Base-by-base conservation (phyloP, 2,888 invertebrate genomes). In the Gisinianus flammeolus region DNA sequence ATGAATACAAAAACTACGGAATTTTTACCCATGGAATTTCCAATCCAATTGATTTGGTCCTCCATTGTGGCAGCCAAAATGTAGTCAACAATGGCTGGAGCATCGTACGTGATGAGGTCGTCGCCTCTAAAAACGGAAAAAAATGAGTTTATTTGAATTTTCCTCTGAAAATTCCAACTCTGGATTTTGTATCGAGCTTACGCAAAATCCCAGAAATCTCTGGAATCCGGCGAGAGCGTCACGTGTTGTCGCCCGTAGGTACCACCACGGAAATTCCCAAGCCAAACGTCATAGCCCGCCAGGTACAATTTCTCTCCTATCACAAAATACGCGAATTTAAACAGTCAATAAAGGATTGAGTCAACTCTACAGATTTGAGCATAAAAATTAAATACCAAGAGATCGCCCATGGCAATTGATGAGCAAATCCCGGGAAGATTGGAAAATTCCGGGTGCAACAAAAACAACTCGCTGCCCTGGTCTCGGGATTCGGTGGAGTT, bases 11-110 rank as follows among this genome's bases (percentile, higher is more conserved):
- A 19, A 44, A 1, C 2, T 44, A 16, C 19, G 44, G 22, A n/a
- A n/a, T n/a, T n/a, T n/a, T n/a, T 88, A 31, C 90, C 90, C 85
- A 90, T 90, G 0, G 89, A 90, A 85, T 91, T 90, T 12, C 90
- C 90, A 30, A 90, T 86, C 85, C 89, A 90, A 70, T 87, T 86
- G 0, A 91, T 79, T 74, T 86, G 85, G 19, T 86, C 77, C 24
- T 86, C 85, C 1, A 87, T 86, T 0, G 90, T 89, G 8, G 80
- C 81, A 0, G 83, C 81, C 56, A 90, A 85, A n/a, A 89, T 87
- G 83, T 88, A 88, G 83, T 90, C 87, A 64, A 91, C 86, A 85
- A 88, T 89, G 1, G 90, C 89, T 0, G 90, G 90, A 31, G 90
- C 84, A 85, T 91, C 91, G 83, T 88, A 88, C 64, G 87, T 80